phyloP scores from a whole-genome alignment of 2,888 invertebrate species.

The Scaptomyza flava region DNA sequence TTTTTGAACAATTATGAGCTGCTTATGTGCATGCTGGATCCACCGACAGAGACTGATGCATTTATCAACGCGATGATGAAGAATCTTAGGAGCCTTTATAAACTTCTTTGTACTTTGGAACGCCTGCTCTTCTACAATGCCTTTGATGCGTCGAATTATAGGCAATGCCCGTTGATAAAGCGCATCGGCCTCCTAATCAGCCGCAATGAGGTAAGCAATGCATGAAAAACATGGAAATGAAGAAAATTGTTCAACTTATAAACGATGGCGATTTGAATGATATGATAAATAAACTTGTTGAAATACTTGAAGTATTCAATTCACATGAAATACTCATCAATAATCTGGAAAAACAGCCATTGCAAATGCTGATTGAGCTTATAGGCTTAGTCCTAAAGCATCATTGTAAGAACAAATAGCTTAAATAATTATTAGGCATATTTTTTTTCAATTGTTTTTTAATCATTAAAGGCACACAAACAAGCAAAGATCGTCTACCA shows the following conservation, averaged over 20 bases:
- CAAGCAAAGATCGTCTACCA: conserved; percentile 38
- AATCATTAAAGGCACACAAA: conserved; percentile 17
- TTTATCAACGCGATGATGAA: conserved; percentile 54
- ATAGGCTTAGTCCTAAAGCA: conserved; percentile 59
- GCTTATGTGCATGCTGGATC: conserved; percentile 79
- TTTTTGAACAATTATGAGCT: conserved; percentile 80
- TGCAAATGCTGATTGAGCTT: conserved; percentile 78
- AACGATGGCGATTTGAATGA: no score
- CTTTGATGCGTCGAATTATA: conserved; percentile 61
- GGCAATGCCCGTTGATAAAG: conserved; percentile 79
- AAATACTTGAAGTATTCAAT: conserved; percentile 66
- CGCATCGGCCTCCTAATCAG: conserved; percentile 81
- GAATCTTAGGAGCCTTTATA: conserved; percentile 69
- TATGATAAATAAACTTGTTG: conserved; percentile 54
- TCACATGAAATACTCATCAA: conserved; percentile 57
- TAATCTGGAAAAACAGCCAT: conserved; percentile 74
- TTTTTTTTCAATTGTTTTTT: not conserved
- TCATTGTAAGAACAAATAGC: conserved; percentile 57
- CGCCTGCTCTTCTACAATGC: conserved; percentile 75
- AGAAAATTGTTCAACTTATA: no score
- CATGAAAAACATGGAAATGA: no score
- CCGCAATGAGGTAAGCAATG: conserved; percentile 82
- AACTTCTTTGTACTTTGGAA: conserved; percentile 68
- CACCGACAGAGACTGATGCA: conserved; percentile 60
- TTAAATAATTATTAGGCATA: not conserved